phyloP scores from a whole-genome alignment of 2,113 vertebrate genomes.

The Tyto alba region DNA sequence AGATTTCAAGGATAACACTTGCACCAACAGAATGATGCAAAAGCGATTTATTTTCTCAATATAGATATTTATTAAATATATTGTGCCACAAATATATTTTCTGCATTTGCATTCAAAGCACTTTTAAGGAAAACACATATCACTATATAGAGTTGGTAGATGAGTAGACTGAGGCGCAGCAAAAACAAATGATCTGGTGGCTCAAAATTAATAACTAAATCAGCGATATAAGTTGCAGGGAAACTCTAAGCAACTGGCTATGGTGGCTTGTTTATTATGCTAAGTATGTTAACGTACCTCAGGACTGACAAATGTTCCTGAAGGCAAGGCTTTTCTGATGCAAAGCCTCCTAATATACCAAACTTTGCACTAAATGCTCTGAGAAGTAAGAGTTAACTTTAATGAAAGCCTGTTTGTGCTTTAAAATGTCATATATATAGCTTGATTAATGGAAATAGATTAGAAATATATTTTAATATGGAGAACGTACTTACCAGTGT shows the following conservation, averaged over 20 bases:
- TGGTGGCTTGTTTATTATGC: background rate
- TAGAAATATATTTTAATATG: constrained; percentile 67
- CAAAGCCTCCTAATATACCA: background rate
- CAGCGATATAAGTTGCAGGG: background rate
- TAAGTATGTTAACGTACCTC: background rate
- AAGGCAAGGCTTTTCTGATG: constrained; percentile 9
- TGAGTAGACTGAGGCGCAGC: background rate
- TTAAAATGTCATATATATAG: constrained; percentile 69
- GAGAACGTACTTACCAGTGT: constrained; percentile 58
- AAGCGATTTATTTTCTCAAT: background rate
- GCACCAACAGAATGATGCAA: background rate
- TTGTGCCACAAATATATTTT: background rate
- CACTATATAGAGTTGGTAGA: background rate
- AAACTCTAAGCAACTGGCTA: background rate
- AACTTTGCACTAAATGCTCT: background rate
- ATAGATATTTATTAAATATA: background rate
- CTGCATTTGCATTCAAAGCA: background rate
- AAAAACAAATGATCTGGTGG: background rate
- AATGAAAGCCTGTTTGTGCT: constrained; percentile 54
- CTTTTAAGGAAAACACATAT: background rate
- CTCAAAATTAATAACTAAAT: background rate
- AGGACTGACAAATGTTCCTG: background rate
- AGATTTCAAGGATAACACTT: constrained; percentile 3
- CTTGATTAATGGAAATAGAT: constrained; percentile 76
- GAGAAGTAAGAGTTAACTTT: constrained; percentile 70